Evolutionary conservation across 1,140 invertebrate genomes (phyloP).

Genomic region (Pararge aegeria): DNA sequence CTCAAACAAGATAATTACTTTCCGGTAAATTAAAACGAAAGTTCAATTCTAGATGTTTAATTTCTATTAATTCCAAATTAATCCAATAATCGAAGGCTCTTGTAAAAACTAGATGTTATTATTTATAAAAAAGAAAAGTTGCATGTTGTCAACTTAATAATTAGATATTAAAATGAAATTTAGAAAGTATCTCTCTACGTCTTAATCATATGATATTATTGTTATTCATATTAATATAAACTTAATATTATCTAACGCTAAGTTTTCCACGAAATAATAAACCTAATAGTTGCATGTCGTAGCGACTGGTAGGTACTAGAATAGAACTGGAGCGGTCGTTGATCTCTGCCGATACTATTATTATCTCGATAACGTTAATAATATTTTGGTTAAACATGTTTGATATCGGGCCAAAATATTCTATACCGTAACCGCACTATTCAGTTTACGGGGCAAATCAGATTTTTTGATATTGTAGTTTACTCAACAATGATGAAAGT

Average conservation of each 20-base stretch:
- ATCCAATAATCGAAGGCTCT: neutral
- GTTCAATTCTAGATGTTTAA: neutral
- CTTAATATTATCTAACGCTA: too few relatives aligned
- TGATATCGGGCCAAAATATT: constrained; percentile 46
- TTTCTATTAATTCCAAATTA: neutral
- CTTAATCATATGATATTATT: too few relatives aligned
- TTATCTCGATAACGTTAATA: constrained; percentile 64
- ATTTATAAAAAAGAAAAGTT: too few relatives aligned
- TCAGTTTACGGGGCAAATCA: neutral
- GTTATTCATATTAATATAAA: too few relatives aligned
- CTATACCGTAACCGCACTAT: constrained; percentile 1
- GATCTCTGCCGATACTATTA: constrained; percentile 56
- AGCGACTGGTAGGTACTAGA: constrained; percentile 55
- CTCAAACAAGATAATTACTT: constrained; percentile 5
- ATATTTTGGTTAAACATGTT: constrained; percentile 53
- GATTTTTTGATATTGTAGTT: too few relatives aligned
- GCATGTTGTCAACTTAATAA: too few relatives aligned
- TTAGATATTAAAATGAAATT: too few relatives aligned
- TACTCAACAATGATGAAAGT: too few relatives aligned
- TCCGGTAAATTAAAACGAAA: constrained; percentile 1
- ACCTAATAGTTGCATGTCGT: constrained; percentile 45
- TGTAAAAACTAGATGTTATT: neutral
- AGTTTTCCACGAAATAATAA: constrained; percentile 51
- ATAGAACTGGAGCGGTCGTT: constrained; percentile 70
- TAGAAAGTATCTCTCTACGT: too few relatives aligned